Conservation (phyloP, 1,140 invertebrate species). For the fruit fly (Drosophila melanogaster) region Release_6_plus_ISO1_MT NT_033777.3:31556001-31556500, state of each 20-base stretch:
- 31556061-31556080: constrained; percentile 77
- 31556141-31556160: constrained; percentile 67
- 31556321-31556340: constrained; percentile 68
- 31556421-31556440: constrained; percentile 72
- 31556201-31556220: constrained; percentile 57
- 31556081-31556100: constrained; percentile 76
- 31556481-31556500: constrained; percentile 64
- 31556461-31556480: constrained; percentile 59
- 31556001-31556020: constrained; percentile 32
- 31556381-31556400: constrained; percentile 13
- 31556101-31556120: constrained; percentile 81
- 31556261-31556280: constrained; percentile 1
- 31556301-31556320: constrained; percentile 72
- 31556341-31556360: constrained; percentile 68
- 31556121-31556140: constrained; percentile 76
- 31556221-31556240: constrained; percentile 20
- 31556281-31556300: constrained; percentile 64
- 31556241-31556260: constrained; percentile 11
- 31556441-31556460: constrained; percentile 43
- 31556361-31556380: constrained; percentile 76
- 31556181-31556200: background rate
- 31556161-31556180: constrained; percentile 1
- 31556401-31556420: constrained; percentile 19
- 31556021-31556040: constrained; percentile 25
- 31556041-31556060: constrained; percentile 58